phyloP scores from a whole-genome alignment of 2,113 vertebrate genomes.

The Paralichthys olivaceus region DNA sequence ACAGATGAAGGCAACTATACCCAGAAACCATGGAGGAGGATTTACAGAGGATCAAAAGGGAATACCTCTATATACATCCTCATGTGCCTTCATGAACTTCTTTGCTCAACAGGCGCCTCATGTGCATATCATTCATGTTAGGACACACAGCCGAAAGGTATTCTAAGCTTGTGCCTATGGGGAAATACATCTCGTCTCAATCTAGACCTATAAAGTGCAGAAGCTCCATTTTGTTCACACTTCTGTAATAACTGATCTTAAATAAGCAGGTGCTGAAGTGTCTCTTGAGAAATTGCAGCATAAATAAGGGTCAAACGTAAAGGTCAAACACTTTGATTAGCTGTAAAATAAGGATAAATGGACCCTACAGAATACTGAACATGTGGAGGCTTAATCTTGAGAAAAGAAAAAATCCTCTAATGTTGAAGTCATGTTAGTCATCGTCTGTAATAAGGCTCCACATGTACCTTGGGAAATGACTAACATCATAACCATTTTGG shows the following conservation, averaged over 20 bases:
- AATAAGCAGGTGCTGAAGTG: background rate
- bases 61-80: conserved; percentile 40
- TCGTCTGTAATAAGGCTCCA: conserved; percentile 14
- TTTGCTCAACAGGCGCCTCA: conserved; percentile 22
- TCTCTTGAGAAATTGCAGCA: conserved; percentile 5
- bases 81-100: conserved; percentile 17
- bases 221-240: background rate
- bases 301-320: background rate
- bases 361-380: background rate
- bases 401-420: background rate
- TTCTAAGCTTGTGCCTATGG: conserved; percentile 34
- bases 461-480: conserved; percentile 67
- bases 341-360: background rate
- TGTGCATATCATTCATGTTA: conserved; percentile 29
- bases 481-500: conserved; percentile 51
- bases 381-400: background rate
- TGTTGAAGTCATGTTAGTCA: conserved; percentile 28
- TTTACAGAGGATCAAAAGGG: conserved; percentile 15
- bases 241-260: background rate
- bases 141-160: conserved; percentile 33
- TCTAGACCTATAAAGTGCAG: background rate
- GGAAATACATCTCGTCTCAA: conserved; percentile 24
- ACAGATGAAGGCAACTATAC: conserved; percentile 31
- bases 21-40: conserved; percentile 28
- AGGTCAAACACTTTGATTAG: conserved; percentile 6